Percentiles rank a stretch among this genome's conserved stretches.
Evolutionary conservation across 2,888 invertebrate genomes (phyloP).

Genomic region (Gryllus longicercus): DNA sequence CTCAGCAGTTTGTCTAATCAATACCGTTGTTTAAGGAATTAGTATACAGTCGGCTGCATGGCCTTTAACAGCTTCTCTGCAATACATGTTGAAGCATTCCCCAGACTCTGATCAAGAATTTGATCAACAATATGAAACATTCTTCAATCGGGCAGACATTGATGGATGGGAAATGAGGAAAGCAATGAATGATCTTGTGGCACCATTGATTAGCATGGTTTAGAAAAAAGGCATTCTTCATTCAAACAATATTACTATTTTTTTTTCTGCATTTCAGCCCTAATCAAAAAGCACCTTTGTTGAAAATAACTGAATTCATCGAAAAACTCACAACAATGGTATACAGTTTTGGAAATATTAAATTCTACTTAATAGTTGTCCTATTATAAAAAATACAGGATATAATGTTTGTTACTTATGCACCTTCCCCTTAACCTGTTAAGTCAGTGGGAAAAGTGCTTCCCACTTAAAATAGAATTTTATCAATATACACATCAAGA

Average conservation of each 20-base stretch:
- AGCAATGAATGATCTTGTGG: slow-evolving; percentile 75
- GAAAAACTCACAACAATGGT: slow-evolving; percentile 48
- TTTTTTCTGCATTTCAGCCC: no score
- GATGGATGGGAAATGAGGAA: slow-evolving; percentile 94
- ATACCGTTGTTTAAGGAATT: slow-evolving; percentile 30
- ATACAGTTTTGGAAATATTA: no score
- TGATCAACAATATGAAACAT: slow-evolving; percentile 77
- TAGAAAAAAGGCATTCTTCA: no score
- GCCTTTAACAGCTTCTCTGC: slow-evolving; percentile 33
- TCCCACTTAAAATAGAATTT: no score
- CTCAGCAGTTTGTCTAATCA: slow-evolving; percentile 35
- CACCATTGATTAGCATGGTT: slow-evolving; percentile 44
- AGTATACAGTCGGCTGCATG: slow-evolving; percentile 32
- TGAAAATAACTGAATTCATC: slow-evolving; percentile 56
- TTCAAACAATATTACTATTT: no score
- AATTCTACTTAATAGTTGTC: no score
- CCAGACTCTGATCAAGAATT: slow-evolving; percentile 79
- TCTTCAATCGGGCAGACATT: slow-evolving; percentile 81
- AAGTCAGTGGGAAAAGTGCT: no score
- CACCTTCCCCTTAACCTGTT: no score
- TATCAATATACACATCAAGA: no score
- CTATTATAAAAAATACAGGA: no score
- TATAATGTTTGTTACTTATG: no score
- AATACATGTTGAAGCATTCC: slow-evolving; percentile 40
- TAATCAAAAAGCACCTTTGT: no score